Conservation (phyloP, 2,797 vertebrate genomes). For the Pachyuromys duprasi region DNA sequence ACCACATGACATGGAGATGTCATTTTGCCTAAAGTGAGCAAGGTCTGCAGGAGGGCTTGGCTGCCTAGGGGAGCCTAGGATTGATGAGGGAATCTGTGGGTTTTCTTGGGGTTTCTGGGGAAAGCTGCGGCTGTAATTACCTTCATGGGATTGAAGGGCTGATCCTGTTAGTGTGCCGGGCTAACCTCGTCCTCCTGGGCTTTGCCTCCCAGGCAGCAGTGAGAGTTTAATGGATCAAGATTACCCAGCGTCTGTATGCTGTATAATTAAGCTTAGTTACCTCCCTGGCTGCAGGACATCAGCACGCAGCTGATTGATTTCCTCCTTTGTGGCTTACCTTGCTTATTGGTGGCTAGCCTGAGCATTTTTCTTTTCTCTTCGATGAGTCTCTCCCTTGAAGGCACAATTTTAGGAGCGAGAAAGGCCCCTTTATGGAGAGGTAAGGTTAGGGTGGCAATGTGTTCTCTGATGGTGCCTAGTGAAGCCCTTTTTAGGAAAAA, state of each 20-base stretch:
- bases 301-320: conserved; percentile 25
- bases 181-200: conserved; percentile 72
- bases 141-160: conserved; percentile 45
- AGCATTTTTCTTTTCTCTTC: not conserved
- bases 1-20: not conserved
- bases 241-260: not conserved
- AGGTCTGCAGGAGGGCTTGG: not conserved
- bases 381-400: not conserved
- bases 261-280: conserved; percentile 69
- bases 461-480: not conserved
- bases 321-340: conserved; percentile 48
- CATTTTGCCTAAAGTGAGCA: not conserved
- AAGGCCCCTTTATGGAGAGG: not conserved
- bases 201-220: conserved; percentile 55
- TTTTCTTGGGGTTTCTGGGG: conserved; percentile 46
- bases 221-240: conserved; percentile 72
- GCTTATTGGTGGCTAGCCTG: not conserved
- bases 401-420: not conserved
- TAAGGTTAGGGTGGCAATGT: not conserved
- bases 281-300: not conserved
- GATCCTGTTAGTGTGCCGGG: conserved; percentile 52
- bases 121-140: conserved; percentile 75
- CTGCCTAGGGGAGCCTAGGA: not conserved
- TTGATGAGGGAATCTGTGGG: conserved; percentile 37
- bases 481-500: not conserved